These are phyloP conservation scores for Arothron firmamentum DNA, from an alignment of 2,113 vertebrate species.

Conservation along the genomic window DNA sequence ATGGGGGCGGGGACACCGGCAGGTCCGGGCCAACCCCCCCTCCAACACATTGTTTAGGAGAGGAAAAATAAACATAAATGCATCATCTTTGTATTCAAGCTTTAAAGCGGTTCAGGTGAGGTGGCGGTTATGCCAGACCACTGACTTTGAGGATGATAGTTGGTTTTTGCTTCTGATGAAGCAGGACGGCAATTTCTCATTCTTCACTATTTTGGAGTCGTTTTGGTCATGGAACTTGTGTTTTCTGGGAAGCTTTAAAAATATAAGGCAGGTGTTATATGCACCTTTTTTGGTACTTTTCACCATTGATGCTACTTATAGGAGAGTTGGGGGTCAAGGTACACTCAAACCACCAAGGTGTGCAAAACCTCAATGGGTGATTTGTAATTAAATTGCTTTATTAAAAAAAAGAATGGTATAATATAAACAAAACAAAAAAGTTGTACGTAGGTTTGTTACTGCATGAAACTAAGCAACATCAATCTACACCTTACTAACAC, in stretches of 20 bases:
- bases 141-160: no score
- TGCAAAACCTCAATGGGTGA: no score
- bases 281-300: constrained; percentile 15
- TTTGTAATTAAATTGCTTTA: no score
- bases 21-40: no score
- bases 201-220: constrained; percentile 1
- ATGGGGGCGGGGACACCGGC: constrained; percentile 3
- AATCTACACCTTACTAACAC: no score
- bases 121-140: not conserved
- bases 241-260: not conserved
- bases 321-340: not conserved
- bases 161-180: not conserved
- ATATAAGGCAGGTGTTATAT: not conserved
- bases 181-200: constrained; percentile 9
- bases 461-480: no score
- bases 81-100: not conserved
- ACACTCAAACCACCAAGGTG: no score
- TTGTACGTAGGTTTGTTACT: no score
- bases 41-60: no score
- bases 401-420: no score
- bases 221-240: no score
- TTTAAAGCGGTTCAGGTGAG: constrained; percentile 10
- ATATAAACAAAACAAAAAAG: no score
- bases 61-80: not conserved
- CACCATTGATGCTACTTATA: not conserved